Evolutionary conservation across 2,113 vertebrate species (phyloP).

Genomic region (Pachyramphus minor): DNA sequence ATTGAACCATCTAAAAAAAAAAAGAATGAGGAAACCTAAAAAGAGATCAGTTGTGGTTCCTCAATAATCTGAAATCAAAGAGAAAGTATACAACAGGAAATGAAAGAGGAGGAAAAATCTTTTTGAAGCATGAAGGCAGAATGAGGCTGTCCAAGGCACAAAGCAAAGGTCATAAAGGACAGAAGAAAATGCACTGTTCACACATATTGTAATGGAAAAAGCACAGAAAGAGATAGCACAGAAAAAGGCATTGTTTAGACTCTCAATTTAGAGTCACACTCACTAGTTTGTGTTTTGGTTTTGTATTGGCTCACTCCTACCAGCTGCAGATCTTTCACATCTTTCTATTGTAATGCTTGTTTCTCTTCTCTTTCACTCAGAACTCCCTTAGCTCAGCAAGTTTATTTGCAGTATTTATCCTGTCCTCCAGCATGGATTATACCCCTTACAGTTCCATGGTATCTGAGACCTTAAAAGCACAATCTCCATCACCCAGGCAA

Average conservation of each 20-base stretch:
- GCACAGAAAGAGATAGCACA: not conserved
- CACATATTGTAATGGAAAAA: not conserved
- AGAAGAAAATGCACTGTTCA: not conserved
- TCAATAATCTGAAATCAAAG: not conserved
- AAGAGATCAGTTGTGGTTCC: not conserved
- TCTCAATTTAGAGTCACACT: not conserved
- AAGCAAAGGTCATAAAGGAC: not conserved
- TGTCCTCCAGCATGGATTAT: not conserved
- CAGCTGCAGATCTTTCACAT: not conserved
- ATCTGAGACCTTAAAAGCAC: not conserved
- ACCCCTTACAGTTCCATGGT: not conserved
- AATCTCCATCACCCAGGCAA: not conserved
- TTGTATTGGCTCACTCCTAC: not conserved
- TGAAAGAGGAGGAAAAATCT: not conserved
- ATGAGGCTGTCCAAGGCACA: not conserved
- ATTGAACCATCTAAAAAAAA: not conserved
- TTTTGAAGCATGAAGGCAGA: not conserved
- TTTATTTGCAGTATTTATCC: not conserved
- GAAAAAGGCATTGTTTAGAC: not conserved
- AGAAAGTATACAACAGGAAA: not conserved
- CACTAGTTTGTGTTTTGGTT: not conserved
- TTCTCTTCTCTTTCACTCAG: not conserved
- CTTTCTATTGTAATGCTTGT: not conserved
- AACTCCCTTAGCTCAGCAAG: not conserved
- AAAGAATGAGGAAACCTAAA: not conserved